A percentile compares a stretch with the other conserved stretches of the same genome.
phyloP scores from a whole-genome alignment of 2,888 invertebrate species.

The Drosophila cyrtoloma region DNA sequence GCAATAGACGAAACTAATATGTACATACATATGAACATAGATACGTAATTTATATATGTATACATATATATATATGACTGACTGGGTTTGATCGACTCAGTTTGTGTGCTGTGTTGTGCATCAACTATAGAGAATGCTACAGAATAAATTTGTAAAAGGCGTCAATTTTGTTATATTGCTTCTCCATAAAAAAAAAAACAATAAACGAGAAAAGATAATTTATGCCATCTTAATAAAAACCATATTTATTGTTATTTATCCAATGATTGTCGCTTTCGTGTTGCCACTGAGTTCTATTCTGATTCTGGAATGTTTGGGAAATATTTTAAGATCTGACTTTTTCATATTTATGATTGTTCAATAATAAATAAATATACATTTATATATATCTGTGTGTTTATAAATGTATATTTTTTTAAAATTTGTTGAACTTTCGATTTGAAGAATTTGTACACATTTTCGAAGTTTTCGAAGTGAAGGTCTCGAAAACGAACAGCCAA shows the following conservation, averaged over 20 bases:
- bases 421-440: background rate
- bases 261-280: background rate
- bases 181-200: background rate
- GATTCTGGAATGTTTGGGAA: background rate
- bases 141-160: background rate
- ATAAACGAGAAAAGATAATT: background rate
- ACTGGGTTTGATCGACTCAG: background rate
- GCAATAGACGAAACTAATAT: background rate
- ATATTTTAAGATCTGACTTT: background rate
- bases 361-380: background rate
- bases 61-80: background rate
- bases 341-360: background rate
- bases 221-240: background rate
- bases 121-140: background rate
- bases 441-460: background rate
- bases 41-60: constrained; percentile 1
- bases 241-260: background rate
- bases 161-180: background rate
- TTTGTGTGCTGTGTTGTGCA: constrained; percentile 2
- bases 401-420: background rate
- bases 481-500: background rate
- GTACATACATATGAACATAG: background rate
- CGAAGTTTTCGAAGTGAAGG: background rate
- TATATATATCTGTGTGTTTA: background rate
- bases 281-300: constrained; percentile 5